A percentile compares a stretch with the other conserved stretches of the same genome.
These are phyloP conservation scores for Polyergus mexicanus DNA, from an alignment of 1,140 invertebrate species.

Conservation along the genomic window DNA sequence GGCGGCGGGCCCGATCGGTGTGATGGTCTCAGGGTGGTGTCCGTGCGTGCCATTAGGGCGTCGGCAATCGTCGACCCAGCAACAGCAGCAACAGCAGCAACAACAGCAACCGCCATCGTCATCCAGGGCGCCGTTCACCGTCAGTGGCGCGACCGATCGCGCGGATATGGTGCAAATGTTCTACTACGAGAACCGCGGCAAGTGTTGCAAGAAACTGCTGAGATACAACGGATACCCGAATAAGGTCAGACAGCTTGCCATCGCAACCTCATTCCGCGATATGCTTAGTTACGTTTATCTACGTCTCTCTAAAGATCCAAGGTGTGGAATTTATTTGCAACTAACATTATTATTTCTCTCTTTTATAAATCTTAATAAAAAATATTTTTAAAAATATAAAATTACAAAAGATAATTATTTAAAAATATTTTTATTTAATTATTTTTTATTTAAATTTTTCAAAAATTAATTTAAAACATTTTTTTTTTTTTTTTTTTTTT, in stretches of 20 bases:
- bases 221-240: slow-evolving; percentile 91
- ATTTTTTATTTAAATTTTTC: neutral
- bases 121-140: slow-evolving; percentile 81
- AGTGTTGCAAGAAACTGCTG: slow-evolving; percentile 91
- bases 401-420: neutral
- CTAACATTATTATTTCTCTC: too few relatives aligned
- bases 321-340: neutral
- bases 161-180: slow-evolving; percentile 90
- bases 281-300: neutral
- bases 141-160: slow-evolving; percentile 81
- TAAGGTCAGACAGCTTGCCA: slow-evolving; percentile 86
- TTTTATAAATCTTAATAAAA: neutral
- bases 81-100: slow-evolving; percentile 38
- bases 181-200: slow-evolving; percentile 91
- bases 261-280: neutral
- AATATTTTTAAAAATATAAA: neutral
- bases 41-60: slow-evolving; percentile 85
- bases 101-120: slow-evolving; percentile 65
- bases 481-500: too few relatives aligned
- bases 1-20: slow-evolving; percentile 77
- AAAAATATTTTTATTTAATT: neutral
- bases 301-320: neutral
- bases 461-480: neutral
- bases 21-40: slow-evolving; percentile 86
- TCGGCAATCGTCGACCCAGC: slow-evolving; percentile 82